Evolutionary conservation across 2,113 vertebrate species (phyloP).

Genomic region (zebrafish (Danio rerio)): DNA sequence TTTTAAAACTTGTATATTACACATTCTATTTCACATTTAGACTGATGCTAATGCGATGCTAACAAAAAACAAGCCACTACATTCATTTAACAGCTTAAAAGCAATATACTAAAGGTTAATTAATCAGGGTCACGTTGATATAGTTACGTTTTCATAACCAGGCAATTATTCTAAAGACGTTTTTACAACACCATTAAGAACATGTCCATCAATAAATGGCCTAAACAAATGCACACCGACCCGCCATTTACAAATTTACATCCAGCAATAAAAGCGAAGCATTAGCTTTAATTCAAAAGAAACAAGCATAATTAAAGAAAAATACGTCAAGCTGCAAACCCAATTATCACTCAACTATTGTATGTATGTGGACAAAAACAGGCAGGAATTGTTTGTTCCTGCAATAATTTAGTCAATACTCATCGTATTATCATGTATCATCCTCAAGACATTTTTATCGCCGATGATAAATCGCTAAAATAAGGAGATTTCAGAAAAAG

Average conservation of each 20-base stretch:
- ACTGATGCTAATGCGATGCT: not conserved
- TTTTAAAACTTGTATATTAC: no score
- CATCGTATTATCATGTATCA: not conserved
- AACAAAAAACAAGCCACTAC: not conserved
- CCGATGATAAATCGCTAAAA: conserved; percentile 14
- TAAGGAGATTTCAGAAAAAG: not conserved
- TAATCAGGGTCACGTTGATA: conserved; percentile 11
- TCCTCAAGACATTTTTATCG: not conserved
- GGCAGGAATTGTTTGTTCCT: not conserved
- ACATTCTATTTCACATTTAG: not conserved
- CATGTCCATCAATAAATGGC: not conserved
- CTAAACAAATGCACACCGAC: not conserved
- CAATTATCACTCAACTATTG: conserved; percentile 31
- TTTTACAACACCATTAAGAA: conserved; percentile 1
- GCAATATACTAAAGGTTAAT: not conserved
- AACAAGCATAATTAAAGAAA: conserved; percentile 10
- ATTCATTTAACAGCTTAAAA: not conserved
- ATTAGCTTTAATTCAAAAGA: conserved; percentile 19
- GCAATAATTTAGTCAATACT: conserved; percentile 23
- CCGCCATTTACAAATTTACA: not conserved
- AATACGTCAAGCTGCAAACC: conserved; percentile 12
- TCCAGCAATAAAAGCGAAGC: not conserved
- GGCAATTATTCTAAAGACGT: conserved; percentile 4
- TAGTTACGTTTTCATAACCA: not conserved
- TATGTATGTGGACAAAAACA: not conserved